These are phyloP conservation scores for Chloromyia formosa DNA, from an alignment of 2,888 invertebrate genomes.

Conservation along the genomic window DNA sequence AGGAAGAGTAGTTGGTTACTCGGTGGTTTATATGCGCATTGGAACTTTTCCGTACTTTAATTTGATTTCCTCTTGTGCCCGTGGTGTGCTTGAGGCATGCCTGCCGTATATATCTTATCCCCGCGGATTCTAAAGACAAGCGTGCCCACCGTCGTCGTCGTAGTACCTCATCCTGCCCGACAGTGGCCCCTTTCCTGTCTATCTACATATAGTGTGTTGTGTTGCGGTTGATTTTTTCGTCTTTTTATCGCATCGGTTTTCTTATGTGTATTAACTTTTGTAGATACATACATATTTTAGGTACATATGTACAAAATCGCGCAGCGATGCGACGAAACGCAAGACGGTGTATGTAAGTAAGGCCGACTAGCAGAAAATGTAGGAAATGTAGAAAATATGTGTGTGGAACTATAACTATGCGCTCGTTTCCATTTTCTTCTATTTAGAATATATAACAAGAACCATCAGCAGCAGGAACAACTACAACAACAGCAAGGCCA, in stretches of 20 bases:
- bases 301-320: conserved; percentile 31
- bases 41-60: conserved; percentile 33
- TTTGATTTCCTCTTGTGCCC: conserved; percentile 32
- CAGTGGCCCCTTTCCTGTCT: neutral
- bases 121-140: neutral
- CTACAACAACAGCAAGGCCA: conserved; percentile 4
- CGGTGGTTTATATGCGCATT: conserved; percentile 38
- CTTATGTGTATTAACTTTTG: conserved; percentile 31
- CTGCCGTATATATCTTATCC: neutral
- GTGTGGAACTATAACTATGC: conserved; percentile 29
- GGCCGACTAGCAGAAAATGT: conserved; percentile 2
- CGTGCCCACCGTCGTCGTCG: neutral
- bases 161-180: neutral
- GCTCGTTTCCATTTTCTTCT: conserved; percentile 34
- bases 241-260: conserved; percentile 28
- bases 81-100: neutral
- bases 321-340: conserved; percentile 23
- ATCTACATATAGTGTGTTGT: neutral
- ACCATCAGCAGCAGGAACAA: neutral
- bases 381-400: conserved; percentile 35
- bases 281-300: conserved; percentile 26
- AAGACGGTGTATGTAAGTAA: neutral
- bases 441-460: conserved; percentile 28
- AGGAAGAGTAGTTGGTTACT: conserved; percentile 31
- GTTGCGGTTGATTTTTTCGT: conserved; percentile 37